Conservation (phyloP, 2,113 vertebrate species). For the Hippocampus comes region DNA sequence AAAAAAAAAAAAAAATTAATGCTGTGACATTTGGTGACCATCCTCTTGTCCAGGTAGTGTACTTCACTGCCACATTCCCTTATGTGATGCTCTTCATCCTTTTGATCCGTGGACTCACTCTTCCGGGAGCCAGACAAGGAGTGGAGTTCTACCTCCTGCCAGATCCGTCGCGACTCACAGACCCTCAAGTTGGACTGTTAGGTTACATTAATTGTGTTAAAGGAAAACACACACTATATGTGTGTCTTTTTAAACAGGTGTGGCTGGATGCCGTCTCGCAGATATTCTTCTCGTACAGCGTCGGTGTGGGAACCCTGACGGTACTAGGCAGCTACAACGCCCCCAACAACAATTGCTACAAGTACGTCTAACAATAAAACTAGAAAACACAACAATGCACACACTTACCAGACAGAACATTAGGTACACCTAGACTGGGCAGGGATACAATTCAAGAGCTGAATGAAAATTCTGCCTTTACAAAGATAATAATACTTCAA, state of each 20-base stretch:
- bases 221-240: background rate
- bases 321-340: constrained; percentile 71
- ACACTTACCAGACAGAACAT: too few relatives aligned
- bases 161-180: constrained; percentile 56
- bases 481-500: too few relatives aligned
- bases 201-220: background rate
- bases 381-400: too few relatives aligned
- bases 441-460: too few relatives aligned
- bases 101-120: too few relatives aligned
- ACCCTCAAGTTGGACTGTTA: constrained; percentile 60
- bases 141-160: constrained; percentile 70
- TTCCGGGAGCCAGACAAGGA: constrained; percentile 61
- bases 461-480: too few relatives aligned
- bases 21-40: too few relatives aligned
- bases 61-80: too few relatives aligned
- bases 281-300: constrained; percentile 71
- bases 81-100: too few relatives aligned
- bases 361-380: constrained; percentile 27
- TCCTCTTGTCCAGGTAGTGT: too few relatives aligned
- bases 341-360: constrained; percentile 74
- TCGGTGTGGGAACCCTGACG: constrained; percentile 55
- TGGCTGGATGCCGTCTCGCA: constrained; percentile 75
- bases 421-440: too few relatives aligned
- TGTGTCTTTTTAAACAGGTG: constrained; percentile 51
- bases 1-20: too few relatives aligned